phyloP scores from a whole-genome alignment of 2,113 vertebrate species.

The Myiopsitta monachus region DNA sequence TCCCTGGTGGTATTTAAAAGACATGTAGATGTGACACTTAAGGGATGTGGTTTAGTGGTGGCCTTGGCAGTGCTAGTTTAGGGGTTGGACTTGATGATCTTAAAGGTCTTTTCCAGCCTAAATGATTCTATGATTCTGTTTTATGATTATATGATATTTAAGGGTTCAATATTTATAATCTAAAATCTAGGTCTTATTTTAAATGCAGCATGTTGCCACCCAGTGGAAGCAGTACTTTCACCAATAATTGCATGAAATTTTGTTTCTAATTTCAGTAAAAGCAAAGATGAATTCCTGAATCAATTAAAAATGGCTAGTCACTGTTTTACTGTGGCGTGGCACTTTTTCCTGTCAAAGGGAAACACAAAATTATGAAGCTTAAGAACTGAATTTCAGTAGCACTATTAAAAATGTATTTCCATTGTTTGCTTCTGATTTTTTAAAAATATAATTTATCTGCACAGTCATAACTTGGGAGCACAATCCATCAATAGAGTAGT shows the following conservation, averaged over 20 bases:
- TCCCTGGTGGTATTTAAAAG: not conserved
- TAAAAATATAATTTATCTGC: not conserved
- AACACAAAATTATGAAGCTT: not conserved
- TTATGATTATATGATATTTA: not conserved
- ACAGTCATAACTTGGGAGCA: not conserved
- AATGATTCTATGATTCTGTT: not conserved
- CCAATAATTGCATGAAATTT: not conserved
- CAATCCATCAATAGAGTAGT: conserved; percentile 27
- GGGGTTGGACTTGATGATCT: not conserved
- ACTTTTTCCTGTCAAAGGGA: not conserved
- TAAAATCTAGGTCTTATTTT: not conserved
- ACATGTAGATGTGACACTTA: accelerated
- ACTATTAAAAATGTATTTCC: not conserved
- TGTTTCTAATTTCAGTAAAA: not conserved
- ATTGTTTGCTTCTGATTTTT: not conserved
- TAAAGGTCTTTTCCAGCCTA: not conserved
- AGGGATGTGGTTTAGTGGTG: not conserved
- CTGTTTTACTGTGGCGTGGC: not conserved
- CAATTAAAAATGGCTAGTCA: not conserved
- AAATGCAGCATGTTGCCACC: not conserved
- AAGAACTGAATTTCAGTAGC: not conserved
- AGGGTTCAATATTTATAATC: not conserved
- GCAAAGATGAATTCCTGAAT: not conserved
- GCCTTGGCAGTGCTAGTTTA: not conserved
- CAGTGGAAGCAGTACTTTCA: not conserved